A percentile compares a stretch with the other conserved stretches of the same genome.
Evolutionary conservation across 37 sponge, comb jelly and placozoan species (phyloP).

Genomic region (Aplysina aerophoba): DNA sequence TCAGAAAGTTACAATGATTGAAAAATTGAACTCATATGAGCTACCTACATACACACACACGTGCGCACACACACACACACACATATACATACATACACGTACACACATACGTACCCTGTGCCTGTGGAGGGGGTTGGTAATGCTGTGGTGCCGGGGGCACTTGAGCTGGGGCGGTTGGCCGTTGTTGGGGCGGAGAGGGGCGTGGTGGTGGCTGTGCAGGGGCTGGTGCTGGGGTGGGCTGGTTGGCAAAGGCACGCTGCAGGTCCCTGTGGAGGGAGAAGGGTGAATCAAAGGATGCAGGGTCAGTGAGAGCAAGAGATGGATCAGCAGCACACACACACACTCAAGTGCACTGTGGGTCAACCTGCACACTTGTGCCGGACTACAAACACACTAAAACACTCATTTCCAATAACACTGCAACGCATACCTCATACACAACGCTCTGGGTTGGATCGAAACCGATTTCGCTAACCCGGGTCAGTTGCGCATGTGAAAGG

Average conservation of each 20-base stretch:
- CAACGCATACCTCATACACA: no score
- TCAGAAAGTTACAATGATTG: not conserved
- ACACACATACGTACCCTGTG: not conserved
- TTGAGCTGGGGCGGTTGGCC: slow-evolving; percentile 34
- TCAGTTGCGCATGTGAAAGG: no score
- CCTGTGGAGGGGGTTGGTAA: slow-evolving; percentile 2
- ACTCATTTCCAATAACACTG: no score
- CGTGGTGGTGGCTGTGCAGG: not conserved
- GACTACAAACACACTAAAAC: no score
- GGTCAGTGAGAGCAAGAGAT: not conserved
- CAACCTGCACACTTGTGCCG: no score
- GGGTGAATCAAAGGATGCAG: not conserved
- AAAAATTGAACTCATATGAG: not conserved
- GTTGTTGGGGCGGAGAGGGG: slow-evolving; percentile 15
- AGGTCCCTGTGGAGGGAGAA: slow-evolving; percentile 57
- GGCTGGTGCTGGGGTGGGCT: slow-evolving; percentile 32
- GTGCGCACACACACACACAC: no score
- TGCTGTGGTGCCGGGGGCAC: slow-evolving; percentile 40
- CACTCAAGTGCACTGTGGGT: no score
- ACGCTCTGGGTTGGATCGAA: no score
- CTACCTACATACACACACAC: not conserved
- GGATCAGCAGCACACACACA: not conserved
- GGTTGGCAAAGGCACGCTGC: slow-evolving; percentile 58
- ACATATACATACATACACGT: no score
- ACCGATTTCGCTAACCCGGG: no score